Evolutionary conservation across 2,797 vertebrate species (phyloP).

Genomic region (Pangasius larnaudii): DNA sequence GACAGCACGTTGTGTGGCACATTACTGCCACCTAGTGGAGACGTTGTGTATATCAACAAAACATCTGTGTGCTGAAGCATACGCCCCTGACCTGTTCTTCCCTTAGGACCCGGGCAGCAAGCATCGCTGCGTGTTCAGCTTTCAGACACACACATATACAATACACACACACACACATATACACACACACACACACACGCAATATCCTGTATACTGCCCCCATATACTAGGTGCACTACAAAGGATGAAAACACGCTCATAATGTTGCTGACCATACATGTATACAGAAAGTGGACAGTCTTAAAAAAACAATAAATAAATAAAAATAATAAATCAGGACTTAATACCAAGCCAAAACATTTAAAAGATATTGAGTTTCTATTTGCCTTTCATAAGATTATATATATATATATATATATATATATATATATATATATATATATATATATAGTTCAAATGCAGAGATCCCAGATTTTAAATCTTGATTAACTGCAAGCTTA

Average conservation of each 20-base stretch:
- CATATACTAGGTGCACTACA: neutral
- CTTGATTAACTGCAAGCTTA: neutral
- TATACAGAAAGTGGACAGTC: too few relatives aligned
- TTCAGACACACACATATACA: neutral
- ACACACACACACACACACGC: neutral
- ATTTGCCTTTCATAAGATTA: neutral
- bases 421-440: neutral
- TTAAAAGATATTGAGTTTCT: neutral
- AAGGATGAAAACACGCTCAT: neutral
- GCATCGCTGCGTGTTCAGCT: too few relatives aligned
- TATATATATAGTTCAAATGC: neutral
- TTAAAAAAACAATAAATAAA: too few relatives aligned
- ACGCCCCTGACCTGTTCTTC: neutral
- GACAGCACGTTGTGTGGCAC: neutral
- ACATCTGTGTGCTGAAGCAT: neutral
- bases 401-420: too few relatives aligned
- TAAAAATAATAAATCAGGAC: too few relatives aligned
- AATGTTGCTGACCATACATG: too few relatives aligned
- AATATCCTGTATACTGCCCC: neutral
- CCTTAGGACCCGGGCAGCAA: neutral
- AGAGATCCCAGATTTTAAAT: neutral
- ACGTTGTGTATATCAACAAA: neutral
- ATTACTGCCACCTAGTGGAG: constrained; percentile 12
- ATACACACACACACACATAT: neutral
- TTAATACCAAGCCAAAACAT: neutral